These are phyloP conservation scores for Danionella dracula DNA, from an alignment of 2,797 vertebrate genomes.

Conservation along the genomic window DNA sequence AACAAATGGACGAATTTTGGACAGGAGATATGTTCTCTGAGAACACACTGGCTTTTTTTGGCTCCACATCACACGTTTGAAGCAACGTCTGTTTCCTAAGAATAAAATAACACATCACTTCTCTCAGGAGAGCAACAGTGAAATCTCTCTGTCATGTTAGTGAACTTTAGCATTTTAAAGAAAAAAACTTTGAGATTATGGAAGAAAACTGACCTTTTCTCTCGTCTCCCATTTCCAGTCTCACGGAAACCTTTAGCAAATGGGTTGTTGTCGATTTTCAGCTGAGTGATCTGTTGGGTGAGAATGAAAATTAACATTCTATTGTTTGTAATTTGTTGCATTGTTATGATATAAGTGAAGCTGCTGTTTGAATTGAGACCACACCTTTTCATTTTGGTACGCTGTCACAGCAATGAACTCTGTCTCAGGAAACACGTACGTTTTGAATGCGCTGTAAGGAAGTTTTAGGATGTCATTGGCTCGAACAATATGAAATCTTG, in stretches of 20 bases:
- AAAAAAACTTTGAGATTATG: neutral
- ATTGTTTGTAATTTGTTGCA: neutral
- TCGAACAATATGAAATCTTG: constrained; percentile 85
- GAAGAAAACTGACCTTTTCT: constrained; percentile 77
- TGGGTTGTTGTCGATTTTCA: constrained; percentile 97
- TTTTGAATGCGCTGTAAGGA: constrained; percentile 87
- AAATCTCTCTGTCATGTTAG: neutral
- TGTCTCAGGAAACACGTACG: constrained; percentile 86
- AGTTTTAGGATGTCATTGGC: constrained; percentile 87
- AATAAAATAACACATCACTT: neutral
- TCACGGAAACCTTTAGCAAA: constrained; percentile 95
- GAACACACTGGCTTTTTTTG: constrained; percentile 17
- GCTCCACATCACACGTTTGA: constrained; percentile 42
- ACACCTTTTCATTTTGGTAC: constrained; percentile 92
- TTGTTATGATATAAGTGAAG: neutral
- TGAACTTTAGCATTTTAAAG: neutral
- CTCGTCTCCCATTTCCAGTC: constrained; percentile 88
- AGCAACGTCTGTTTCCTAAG: constrained; percentile 57
- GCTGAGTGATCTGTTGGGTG: constrained; percentile 73
- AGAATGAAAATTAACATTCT: neutral
- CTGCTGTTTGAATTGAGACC: neutral
- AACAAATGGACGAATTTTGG: neutral
- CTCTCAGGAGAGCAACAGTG: too few species aligned
- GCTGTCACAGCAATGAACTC: constrained; percentile 93
- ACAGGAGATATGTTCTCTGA: constrained; percentile 9